Base-by-base conservation (phyloP, 2,113 vertebrate genomes). In the Xenotilapia longispinis region DNA sequence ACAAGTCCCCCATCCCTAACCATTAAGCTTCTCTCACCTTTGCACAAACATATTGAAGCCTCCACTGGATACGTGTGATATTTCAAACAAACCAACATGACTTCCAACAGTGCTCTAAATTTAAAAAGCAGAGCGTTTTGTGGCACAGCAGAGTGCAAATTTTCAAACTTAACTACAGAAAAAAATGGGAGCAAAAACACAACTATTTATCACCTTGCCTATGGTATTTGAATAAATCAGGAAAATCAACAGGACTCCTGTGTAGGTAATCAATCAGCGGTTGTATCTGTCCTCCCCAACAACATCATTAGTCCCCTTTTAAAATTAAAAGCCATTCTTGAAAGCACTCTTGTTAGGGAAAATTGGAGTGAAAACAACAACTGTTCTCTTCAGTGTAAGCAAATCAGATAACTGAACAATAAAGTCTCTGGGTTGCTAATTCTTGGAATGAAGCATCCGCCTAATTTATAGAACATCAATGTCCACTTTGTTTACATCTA, bases 111-210 rank as follows among this genome's bases (percentile, higher is more conserved):
- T 4, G 55, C 75, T 70, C 60, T 84, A 88, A 86, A 92, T 91
- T 68, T 84, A 80, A 84, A 90, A 90, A 81, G 7, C 81, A 82
- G 78, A 73, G 81, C 51, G 36, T 88, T 78, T 78, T 89, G 57
- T 73, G 31, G 26, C 84, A 40, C 60, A 78, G 88, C 79, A 84
- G 49, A 86, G 81, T 84, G 75, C 58, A 80, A 84, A 87, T 89
- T 85, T 93, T 83, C 80, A 86, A 85, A 88, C 28, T 28, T 10
- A 13, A 55, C 82, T 79, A 83, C 21, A 75, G 5, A 73, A 26
- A 73, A 58, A 87, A 91, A 88, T 45, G 28, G 79, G 82, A 87
- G 88, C 80, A 86, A 90, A 93, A 92, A 92, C 80, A 89, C 57
- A 89, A 80, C 80, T 84, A 89, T 88, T 82, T 87, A 84, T 90